A percentile compares a stretch with the other conserved stretches of the same genome.
Conservation (phyloP, 1,140 invertebrate species). For the Rhagoletis pomonella region DNA sequence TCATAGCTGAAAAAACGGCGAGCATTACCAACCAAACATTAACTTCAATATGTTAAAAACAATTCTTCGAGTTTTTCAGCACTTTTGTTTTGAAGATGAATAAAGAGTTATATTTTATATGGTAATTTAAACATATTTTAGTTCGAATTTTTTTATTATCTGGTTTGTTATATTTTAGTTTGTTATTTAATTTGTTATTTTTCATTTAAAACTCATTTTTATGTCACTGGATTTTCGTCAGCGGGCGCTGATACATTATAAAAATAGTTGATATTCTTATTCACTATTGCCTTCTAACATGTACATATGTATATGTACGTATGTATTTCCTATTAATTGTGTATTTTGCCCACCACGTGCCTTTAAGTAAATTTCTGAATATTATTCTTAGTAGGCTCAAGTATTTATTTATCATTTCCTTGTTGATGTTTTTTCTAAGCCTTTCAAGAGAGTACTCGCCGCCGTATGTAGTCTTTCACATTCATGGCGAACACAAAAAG, state of each 20-base stretch:
- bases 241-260: background rate
- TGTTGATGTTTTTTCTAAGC: conserved; percentile 4
- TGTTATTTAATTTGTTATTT: no score
- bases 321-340: background rate
- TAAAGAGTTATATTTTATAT: no score
- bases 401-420: conserved; percentile 45
- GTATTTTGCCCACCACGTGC: background rate
- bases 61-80: no score
- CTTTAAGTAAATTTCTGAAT: background rate
- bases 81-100: no score
- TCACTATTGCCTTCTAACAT: background rate
- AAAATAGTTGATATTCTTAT: background rate
- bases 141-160: no score
- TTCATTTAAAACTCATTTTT: no score
- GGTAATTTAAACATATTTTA: no score
- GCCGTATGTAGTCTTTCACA: background rate
- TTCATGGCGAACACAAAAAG: background rate
- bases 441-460: conserved; percentile 5
- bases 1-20: no score
- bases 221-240: no score
- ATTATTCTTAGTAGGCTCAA: background rate
- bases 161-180: no score
- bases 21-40: no score
- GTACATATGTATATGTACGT: background rate
- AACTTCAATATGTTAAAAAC: no score